These are phyloP conservation scores for Pica pica DNA, from an alignment of 2,113 vertebrate species.

Conservation along the genomic window DNA sequence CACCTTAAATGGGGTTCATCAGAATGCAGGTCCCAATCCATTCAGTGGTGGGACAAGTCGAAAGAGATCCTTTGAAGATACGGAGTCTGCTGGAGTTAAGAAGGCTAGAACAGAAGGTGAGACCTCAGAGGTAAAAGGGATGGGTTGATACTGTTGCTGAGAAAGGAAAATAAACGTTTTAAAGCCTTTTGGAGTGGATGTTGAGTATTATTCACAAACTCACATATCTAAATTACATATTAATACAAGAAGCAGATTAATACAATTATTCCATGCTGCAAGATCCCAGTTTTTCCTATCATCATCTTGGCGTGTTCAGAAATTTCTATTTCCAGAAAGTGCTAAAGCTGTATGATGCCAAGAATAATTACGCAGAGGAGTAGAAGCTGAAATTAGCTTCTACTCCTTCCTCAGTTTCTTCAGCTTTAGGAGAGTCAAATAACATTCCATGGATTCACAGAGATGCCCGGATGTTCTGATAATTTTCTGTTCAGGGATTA, in stretches of 20 bases:
- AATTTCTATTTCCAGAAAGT: background rate
- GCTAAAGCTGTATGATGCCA: background rate
- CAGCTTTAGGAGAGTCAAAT: background rate
- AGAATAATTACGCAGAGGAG: background rate
- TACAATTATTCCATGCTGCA: background rate
- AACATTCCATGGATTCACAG: background rate
- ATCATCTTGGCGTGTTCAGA: background rate
- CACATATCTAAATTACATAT: background rate
- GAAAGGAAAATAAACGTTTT: conserved; percentile 41
- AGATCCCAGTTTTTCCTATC: background rate
- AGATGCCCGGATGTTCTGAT: background rate
- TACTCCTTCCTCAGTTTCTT: background rate
- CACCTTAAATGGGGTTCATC: conserved; percentile 73
- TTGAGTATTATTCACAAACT: conserved; percentile 36
- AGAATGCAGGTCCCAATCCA: conserved; percentile 65
- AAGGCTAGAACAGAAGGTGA: conserved; percentile 84
- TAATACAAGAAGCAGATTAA: background rate
- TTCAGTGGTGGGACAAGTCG: conserved; percentile 77
- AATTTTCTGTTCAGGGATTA: background rate
- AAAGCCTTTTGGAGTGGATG: background rate
- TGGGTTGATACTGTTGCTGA: background rate
- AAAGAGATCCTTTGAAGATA: conserved; percentile 82
- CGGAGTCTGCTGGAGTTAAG: conserved; percentile 76
- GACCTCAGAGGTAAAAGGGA: conserved; percentile 33
- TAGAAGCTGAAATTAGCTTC: background rate